Conservation (phyloP, 2,113 vertebrate species). For the Aptenodytes patagonicus region DNA sequence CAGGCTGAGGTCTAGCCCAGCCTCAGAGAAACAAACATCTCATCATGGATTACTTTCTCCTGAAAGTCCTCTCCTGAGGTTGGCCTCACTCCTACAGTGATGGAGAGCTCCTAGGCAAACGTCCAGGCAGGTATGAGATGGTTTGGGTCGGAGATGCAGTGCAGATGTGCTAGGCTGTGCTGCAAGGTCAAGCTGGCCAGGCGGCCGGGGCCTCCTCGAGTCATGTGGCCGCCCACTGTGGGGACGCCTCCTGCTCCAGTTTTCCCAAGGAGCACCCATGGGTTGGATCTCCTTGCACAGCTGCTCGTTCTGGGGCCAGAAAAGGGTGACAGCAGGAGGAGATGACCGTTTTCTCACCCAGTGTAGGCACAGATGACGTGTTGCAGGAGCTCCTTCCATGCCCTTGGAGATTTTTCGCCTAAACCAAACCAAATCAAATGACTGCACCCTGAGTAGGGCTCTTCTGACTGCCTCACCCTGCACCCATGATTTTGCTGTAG, state of each 20-base stretch:
- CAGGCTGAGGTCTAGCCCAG: background rate
- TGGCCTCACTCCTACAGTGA: background rate
- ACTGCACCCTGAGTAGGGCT: background rate
- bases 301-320: background rate
- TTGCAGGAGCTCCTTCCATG: background rate
- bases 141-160: background rate
- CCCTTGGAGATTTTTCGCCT: background rate
- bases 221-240: no score
- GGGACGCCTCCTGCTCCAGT: background rate
- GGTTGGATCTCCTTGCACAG: background rate
- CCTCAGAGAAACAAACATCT: background rate
- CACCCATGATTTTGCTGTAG: background rate
- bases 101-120: background rate
- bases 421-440: background rate
- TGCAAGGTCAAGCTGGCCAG: background rate
- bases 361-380: background rate
- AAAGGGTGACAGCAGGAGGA: background rate
- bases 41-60: background rate
- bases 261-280: background rate
- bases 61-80: background rate
- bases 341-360: background rate
- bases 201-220: background rate
- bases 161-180: background rate
- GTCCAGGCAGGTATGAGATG: background rate
- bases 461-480: accelerated